phyloP scores from a whole-genome alignment of 2,888 invertebrate species.

The Hirtodrosophila cameraria region DNA sequence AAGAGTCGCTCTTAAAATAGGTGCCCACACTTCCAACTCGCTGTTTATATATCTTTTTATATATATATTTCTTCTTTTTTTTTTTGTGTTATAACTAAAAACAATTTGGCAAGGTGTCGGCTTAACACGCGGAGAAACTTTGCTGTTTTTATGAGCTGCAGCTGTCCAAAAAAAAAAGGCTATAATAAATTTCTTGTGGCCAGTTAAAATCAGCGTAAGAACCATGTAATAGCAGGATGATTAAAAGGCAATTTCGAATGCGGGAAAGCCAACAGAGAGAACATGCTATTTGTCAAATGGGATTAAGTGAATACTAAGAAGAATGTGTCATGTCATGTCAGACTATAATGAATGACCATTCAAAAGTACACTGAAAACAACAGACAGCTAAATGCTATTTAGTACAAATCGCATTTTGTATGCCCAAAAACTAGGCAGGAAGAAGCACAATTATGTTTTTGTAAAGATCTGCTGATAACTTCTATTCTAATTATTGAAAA shows the following conservation, averaged over 20 bases:
- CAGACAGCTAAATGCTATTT: too few relatives aligned
- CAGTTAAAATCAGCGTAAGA: conserved; percentile 36
- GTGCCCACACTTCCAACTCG: conserved; percentile 20
- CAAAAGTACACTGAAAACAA: background rate
- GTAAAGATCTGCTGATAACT: too few relatives aligned
- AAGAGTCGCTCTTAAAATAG: conserved; percentile 34
- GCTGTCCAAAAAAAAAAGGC: conserved; percentile 47
- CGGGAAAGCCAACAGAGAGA: conserved; percentile 52
- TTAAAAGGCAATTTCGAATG: conserved; percentile 53
- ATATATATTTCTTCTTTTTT: background rate
- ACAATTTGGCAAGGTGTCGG: conserved; percentile 77
- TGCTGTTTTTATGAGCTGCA: conserved; percentile 29
- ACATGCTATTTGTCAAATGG: conserved; percentile 41
- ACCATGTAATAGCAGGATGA: conserved; percentile 38
- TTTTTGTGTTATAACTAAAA: conserved; percentile 35
- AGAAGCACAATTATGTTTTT: too few relatives aligned
- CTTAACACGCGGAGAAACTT: conserved; percentile 68
- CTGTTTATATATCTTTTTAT: conserved; percentile 6
- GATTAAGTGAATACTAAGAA: conserved; percentile 25
- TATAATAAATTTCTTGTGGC: conserved; percentile 41
- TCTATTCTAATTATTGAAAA: too few relatives aligned
- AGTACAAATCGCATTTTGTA: too few relatives aligned
- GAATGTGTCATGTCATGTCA: conserved; percentile 11
- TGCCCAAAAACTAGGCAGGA: too few relatives aligned
- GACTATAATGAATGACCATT: conserved; percentile 11